These are phyloP conservation scores for Lagria hirta DNA, from an alignment of 2,888 invertebrate genomes.

Conservation along the genomic window DNA sequence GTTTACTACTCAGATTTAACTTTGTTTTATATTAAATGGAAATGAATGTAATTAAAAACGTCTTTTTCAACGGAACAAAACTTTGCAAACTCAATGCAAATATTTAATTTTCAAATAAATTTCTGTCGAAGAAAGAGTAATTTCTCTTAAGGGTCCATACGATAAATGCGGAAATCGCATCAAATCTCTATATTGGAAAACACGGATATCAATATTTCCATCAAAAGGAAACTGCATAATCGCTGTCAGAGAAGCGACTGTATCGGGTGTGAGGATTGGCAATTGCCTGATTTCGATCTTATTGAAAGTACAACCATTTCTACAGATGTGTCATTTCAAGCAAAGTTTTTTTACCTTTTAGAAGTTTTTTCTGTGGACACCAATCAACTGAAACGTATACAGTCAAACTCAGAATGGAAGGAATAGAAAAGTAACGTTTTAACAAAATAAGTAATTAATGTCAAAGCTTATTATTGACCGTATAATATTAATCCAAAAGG, in stretches of 20 bases:
- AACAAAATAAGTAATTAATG: no score
- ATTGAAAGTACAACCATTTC: conserved; percentile 49
- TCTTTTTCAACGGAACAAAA: conserved; percentile 26
- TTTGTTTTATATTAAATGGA: conserved; percentile 34
- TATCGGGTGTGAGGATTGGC: conserved; percentile 49
- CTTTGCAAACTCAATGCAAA: conserved; percentile 22
- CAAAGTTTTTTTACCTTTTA: no score
- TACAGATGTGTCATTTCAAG: no score
- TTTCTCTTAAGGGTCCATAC: not conserved
- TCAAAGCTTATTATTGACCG: no score
- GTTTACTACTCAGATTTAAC: conserved; percentile 34
- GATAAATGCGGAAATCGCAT: conserved; percentile 20
- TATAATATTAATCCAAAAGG: no score
- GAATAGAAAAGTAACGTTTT: no score
- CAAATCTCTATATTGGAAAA: conserved; percentile 24
- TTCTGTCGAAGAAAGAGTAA: conserved; percentile 7
- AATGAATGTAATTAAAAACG: conserved; percentile 34
- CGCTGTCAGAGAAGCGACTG: conserved; percentile 34
- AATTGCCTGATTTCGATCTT: conserved; percentile 51
- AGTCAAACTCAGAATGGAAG: no score
- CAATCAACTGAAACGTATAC: no score
- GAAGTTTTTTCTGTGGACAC: no score
- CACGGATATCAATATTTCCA: conserved; percentile 35
- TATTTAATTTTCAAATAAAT: conserved; percentile 27
- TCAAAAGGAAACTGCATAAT: conserved; percentile 41